Conservation (phyloP, 2,113 vertebrate species). For the Rhea pennata region DNA sequence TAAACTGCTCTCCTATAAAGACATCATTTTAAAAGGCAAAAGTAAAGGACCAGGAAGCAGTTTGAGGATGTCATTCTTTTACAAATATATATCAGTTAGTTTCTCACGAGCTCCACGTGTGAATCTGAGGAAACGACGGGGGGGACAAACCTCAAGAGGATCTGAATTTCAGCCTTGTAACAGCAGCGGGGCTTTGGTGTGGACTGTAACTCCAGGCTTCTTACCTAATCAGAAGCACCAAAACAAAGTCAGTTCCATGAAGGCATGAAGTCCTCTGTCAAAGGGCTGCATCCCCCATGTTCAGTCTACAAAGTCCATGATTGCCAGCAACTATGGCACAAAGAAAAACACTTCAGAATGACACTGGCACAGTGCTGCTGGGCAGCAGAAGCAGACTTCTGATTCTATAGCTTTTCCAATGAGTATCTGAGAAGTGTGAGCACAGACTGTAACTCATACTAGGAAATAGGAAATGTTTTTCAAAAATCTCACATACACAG, state of each 20-base stretch:
- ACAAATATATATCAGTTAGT: background rate
- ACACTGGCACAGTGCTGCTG: background rate
- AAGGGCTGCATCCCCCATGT: accelerated
- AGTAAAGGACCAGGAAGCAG: background rate
- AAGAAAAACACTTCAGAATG: background rate
- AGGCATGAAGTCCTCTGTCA: background rate
- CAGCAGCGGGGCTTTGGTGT: background rate
- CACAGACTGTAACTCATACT: background rate
- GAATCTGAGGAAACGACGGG: background rate
- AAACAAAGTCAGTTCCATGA: background rate
- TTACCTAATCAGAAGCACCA: accelerated
- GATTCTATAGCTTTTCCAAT: background rate
- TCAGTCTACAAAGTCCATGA: background rate
- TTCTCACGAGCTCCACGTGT: background rate
- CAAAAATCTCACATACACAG: background rate
- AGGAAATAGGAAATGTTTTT: background rate
- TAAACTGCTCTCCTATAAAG: background rate
- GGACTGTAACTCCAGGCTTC: background rate
- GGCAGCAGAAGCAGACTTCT: background rate
- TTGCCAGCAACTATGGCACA: background rate
- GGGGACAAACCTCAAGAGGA: background rate
- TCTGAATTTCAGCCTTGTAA: background rate
- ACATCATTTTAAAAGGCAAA: background rate
- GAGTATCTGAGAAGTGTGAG: background rate
- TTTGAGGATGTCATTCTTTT: background rate